A percentile compares a stretch with the other conserved stretches of the same genome.
These are phyloP conservation scores for Pogonomyrmex barbatus DNA, from an alignment of 1,140 invertebrate genomes.

Conservation along the genomic window DNA sequence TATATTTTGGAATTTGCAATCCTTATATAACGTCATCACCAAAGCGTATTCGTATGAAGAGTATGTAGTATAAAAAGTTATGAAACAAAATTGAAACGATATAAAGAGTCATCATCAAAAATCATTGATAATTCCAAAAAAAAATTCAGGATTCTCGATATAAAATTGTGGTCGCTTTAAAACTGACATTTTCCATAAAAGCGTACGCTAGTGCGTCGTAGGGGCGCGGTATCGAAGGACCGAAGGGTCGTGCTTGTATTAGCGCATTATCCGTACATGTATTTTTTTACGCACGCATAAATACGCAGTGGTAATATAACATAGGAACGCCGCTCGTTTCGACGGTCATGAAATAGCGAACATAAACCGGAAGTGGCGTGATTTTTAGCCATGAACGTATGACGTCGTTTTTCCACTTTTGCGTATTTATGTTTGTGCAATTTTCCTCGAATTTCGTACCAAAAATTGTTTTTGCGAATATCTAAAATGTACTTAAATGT, in stretches of 20 bases:
- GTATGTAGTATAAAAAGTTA: conserved; percentile 22
- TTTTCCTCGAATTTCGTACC: conserved; percentile 39
- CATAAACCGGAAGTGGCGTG: conserved; percentile 70
- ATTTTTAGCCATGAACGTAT: conserved; percentile 67
- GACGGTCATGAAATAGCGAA: conserved; percentile 51
- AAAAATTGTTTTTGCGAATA: conserved; percentile 7
- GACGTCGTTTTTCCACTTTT: conserved; percentile 65
- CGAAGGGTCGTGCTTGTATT: conserved; percentile 49
- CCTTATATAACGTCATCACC: conserved; percentile 19
- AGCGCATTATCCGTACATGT: conserved; percentile 62
- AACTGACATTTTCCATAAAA: conserved; percentile 62
- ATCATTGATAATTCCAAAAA: conserved; percentile 54
- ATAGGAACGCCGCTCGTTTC: conserved; percentile 35
- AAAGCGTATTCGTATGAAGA: conserved; percentile 8
- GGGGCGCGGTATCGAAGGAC: conserved; percentile 21
- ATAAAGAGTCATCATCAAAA: conserved; percentile 46
- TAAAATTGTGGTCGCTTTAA: conserved; percentile 45
- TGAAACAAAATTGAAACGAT: conserved; percentile 32
- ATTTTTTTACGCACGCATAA: conserved; percentile 73
- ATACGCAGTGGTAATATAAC: conserved; percentile 69
- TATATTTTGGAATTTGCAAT: conserved; percentile 42
- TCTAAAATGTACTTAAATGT: background rate
- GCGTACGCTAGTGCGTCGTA: conserved; percentile 44
- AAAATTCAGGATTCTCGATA: conserved; percentile 21
- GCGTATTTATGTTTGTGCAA: conserved; percentile 44